These are phyloP conservation scores for Euplexia lucipara DNA, from an alignment of 2,888 invertebrate species.

Conservation along the genomic window DNA sequence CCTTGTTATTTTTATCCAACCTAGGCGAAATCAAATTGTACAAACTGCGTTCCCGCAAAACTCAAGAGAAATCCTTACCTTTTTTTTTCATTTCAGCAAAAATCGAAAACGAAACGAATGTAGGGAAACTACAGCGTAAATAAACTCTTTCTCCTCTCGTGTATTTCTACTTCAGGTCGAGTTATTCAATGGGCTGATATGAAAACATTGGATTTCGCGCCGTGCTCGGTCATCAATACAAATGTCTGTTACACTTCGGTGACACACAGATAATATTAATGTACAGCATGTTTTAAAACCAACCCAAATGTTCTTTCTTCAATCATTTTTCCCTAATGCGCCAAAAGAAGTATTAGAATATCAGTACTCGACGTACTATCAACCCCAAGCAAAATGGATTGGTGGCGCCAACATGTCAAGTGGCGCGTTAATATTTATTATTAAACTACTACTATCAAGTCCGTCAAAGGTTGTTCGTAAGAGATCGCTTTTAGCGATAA, in stretches of 20 bases:
- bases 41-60: slow-evolving; percentile 13
- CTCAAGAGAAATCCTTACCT: slow-evolving; percentile 20
- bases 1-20: slow-evolving; percentile 28
- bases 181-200: slow-evolving; percentile 65
- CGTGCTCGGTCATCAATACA: slow-evolving; percentile 68
- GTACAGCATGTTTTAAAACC: neutral
- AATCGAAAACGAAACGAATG: slow-evolving; percentile 32
- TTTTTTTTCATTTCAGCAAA: slow-evolving; percentile 35
- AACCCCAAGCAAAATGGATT: too few relatives aligned
- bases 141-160: slow-evolving; percentile 43
- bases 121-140: slow-evolving; percentile 49
- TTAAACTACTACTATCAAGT: too few relatives aligned
- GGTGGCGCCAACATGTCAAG: too few relatives aligned
- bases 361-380: too few relatives aligned
- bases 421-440: too few relatives aligned
- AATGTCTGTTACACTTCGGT: slow-evolving; percentile 57
- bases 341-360: too few relatives aligned
- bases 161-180: slow-evolving; percentile 49
- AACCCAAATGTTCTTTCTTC: too few relatives aligned
- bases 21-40: slow-evolving; percentile 7
- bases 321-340: too few relatives aligned
- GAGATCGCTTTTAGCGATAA: too few relatives aligned
- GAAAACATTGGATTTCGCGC: slow-evolving; percentile 68
- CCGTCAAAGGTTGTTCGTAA: too few relatives aligned
- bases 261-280: slow-evolving; percentile 23